Percentiles rank a stretch among this genome's conserved stretches.
phyloP scores from a whole-genome alignment of 1,140 invertebrate species.

The Helicoverpa armigera region DNA sequence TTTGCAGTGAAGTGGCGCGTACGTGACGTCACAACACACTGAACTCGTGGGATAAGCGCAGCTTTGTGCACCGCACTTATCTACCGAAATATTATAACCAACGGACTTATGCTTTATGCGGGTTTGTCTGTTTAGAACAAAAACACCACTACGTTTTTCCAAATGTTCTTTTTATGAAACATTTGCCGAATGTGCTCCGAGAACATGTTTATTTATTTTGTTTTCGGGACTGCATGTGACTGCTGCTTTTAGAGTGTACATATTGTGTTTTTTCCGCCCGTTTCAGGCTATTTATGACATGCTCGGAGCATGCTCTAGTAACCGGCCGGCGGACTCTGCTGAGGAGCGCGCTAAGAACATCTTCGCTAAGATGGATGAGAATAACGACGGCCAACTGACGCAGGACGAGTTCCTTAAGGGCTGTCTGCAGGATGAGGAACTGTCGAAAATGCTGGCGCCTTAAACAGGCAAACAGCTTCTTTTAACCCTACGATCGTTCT shows the following conservation, averaged over 20 bases:
- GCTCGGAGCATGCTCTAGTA: slow-evolving; percentile 97
- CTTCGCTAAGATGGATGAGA: slow-evolving; percentile 99
- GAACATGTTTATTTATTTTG: background rate
- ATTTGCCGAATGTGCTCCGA: background rate
- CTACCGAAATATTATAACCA: background rate
- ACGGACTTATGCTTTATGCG: background rate
- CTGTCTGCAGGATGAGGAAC: slow-evolving; percentile 98
- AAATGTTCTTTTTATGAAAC: too few relatives aligned
- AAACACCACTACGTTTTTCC: too few relatives aligned
- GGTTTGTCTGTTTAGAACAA: too few relatives aligned
- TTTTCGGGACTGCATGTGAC: background rate
- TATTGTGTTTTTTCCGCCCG: slow-evolving; percentile 17
- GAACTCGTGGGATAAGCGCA: slow-evolving; percentile 2
- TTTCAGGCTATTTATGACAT: slow-evolving; percentile 99
- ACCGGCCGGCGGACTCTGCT: slow-evolving; percentile 96
- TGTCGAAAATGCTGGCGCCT: slow-evolving; percentile 98
- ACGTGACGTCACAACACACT: slow-evolving; percentile 8
- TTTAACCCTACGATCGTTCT: slow-evolving; percentile 53
- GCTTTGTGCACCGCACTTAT: background rate
- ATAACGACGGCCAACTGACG: slow-evolving; percentile 99
- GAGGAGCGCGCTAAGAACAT: slow-evolving; percentile 99
- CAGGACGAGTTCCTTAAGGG: slow-evolving; percentile 99
- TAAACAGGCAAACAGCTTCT: slow-evolving; percentile 86
- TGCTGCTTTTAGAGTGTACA: background rate
- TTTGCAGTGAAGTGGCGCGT: background rate